A percentile compares a stretch with the other conserved stretches of the same genome.
Conservation (phyloP, 1,140 invertebrate genomes). For the Mylabris phalerata region DNA sequence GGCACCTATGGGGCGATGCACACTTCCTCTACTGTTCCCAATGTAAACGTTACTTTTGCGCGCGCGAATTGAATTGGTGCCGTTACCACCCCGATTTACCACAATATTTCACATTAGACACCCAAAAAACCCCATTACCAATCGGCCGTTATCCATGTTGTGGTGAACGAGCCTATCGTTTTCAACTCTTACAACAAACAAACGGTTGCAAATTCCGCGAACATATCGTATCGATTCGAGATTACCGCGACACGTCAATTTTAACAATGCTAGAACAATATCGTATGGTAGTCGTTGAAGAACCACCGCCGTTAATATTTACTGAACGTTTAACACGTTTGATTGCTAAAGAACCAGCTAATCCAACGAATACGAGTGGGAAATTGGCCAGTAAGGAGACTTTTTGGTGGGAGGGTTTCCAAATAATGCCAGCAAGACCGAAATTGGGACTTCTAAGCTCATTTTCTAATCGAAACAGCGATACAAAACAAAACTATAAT, state of each 20-base stretch:
- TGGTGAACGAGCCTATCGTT: slow-evolving; percentile 66
- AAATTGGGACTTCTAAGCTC: slow-evolving; percentile 55
- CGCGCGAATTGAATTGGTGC: slow-evolving; percentile 72
- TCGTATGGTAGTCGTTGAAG: slow-evolving; percentile 51
- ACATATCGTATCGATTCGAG: slow-evolving; percentile 50
- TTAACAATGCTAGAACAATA: slow-evolving; percentile 51
- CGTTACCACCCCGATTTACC: slow-evolving; percentile 66
- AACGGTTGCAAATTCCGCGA: slow-evolving; percentile 57
- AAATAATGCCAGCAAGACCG: slow-evolving; percentile 52
- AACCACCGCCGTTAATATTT: slow-evolving; percentile 57
- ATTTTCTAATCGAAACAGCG: slow-evolving; percentile 28
- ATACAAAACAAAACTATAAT: background rate
- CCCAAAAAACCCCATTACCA: slow-evolving; percentile 54
- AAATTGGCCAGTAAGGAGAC: slow-evolving; percentile 43
- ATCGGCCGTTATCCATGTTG: slow-evolving; percentile 76
- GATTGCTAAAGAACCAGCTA: slow-evolving; percentile 48
- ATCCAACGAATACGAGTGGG: slow-evolving; percentile 2
- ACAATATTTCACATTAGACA: slow-evolving; percentile 67
- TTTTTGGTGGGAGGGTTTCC: slow-evolving; percentile 66
- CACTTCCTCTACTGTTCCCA: slow-evolving; percentile 71
- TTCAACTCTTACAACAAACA: slow-evolving; percentile 34
- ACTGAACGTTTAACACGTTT: slow-evolving; percentile 60
- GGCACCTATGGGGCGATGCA: slow-evolving; percentile 83
- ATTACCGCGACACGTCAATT: slow-evolving; percentile 48
- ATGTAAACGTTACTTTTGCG: slow-evolving; percentile 69